Evolutionary conservation across 2,888 invertebrate genomes (phyloP), one percentile per base, ranked within the genome.

Genomic region (Opisthograptis luteolata): DNA sequence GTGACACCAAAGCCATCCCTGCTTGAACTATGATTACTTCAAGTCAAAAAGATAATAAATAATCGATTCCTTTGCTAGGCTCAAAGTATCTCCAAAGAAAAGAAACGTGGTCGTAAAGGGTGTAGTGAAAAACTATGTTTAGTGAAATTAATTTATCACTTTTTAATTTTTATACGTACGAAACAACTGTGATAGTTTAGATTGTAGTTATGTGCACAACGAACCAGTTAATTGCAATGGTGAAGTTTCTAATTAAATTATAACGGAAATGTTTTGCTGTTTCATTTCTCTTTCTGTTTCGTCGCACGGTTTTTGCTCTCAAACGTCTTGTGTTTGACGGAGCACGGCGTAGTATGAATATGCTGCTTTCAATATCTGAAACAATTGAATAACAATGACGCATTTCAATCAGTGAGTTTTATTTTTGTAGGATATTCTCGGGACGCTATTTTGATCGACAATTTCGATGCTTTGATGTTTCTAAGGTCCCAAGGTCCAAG

Each of bases 171-270:
- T 74, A 69, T 79, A 81, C 73, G 71, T 79, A 81, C 72, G 71
- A 73, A 70, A 73, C 62, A 84, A 76, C 87, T 88, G 88, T 88
- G 87, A 88, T 88, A 87, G 88, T 70, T 73, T 87, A 87, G 82
- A 74, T 66, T 58, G 68, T 74, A 79, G 73, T 68, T 58, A 69
- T 57, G 62, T 69, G 70, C 62, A 62, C 51, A 68, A 64, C 57
- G 65, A 66, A 45, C 60, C 67, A 57, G 52, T 52, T 42, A 51
- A 47, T 37, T 51, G 40, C 60, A 64, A 55, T 54, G 62, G 53
- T 65, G 51, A 55, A 55, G 56, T 60, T 65, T 64, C 19, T 60
- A 65, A 69, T 62, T 67, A 73, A 64, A 70, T 58, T 58, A 59
- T 55, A 52, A 45, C 44, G 14, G 30, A 36, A 42, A 50, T 31